phyloP scores from a whole-genome alignment of 2,888 invertebrate genomes.

The Microplitis manilae region DNA sequence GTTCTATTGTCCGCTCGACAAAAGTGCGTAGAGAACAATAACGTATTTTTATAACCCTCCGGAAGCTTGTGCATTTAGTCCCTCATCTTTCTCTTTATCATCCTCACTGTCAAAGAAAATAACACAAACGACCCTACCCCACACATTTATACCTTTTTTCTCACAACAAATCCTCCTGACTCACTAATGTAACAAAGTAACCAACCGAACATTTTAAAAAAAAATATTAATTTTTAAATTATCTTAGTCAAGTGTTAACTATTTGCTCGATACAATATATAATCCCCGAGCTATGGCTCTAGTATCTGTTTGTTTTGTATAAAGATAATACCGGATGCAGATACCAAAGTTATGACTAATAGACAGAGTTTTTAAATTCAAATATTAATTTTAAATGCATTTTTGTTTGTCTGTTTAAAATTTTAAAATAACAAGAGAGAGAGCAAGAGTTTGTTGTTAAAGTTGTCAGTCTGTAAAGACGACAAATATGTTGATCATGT shows the following conservation, averaged over 20 bases:
- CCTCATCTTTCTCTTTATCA: background rate
- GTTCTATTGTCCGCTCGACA: background rate
- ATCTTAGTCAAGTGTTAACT: too few relatives aligned
- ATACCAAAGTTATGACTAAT: background rate
- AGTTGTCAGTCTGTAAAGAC: too few relatives aligned
- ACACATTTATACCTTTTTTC: background rate
- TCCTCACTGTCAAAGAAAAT: background rate
- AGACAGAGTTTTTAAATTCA: background rate
- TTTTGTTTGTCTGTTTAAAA: background rate
- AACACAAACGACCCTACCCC: background rate
- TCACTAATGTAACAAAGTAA: background rate
- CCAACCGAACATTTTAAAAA: too few relatives aligned
- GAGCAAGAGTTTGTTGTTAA: too few relatives aligned
- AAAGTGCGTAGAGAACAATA: background rate
- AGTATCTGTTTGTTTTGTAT: background rate
- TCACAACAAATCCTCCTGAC: background rate
- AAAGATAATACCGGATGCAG: background rate
- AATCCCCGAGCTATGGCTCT: too few relatives aligned
- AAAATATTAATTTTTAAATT: too few relatives aligned
- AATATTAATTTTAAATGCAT: background rate
- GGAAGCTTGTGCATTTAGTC: too few relatives aligned
- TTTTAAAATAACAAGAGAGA: background rate
- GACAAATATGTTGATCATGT: too few relatives aligned
- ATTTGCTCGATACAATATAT: too few relatives aligned
- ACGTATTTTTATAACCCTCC: background rate